Evolutionary conservation across 2,797 vertebrate genomes (phyloP).

Genomic region (Myiothlypis coronata): DNA sequence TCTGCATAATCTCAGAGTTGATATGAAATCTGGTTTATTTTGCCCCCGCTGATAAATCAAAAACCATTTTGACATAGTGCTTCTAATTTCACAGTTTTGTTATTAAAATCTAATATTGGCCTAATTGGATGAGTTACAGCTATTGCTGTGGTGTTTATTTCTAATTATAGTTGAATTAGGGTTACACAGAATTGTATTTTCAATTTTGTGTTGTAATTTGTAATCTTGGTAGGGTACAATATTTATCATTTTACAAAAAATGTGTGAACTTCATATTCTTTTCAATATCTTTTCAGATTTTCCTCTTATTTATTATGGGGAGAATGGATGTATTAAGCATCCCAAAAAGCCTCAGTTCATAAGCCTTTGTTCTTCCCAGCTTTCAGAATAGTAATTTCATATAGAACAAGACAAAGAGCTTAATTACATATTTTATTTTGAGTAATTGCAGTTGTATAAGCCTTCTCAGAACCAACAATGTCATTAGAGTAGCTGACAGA

Average conservation of each 20-base stretch:
- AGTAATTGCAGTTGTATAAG: background rate
- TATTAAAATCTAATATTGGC: background rate
- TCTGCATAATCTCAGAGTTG: background rate
- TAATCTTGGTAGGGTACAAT: background rate
- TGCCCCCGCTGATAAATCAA: background rate
- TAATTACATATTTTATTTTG: background rate
- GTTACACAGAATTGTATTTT: background rate
- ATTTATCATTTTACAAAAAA: background rate
- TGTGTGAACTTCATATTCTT: background rate
- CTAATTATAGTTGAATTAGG: background rate
- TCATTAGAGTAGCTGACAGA: background rate
- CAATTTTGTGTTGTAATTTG: background rate
- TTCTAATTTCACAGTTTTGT: background rate
- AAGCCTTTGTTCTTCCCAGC: background rate
- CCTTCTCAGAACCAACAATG: background rate
- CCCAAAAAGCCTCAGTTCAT: background rate
- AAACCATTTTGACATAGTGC: background rate
- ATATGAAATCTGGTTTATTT: background rate
- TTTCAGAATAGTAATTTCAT: background rate
- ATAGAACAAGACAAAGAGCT: background rate
- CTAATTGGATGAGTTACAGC: background rate
- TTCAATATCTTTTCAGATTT: background rate
- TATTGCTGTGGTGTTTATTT: background rate
- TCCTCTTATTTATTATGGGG: background rate
- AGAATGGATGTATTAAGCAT: background rate